A percentile compares a stretch with the other conserved stretches of the same genome.
Evolutionary conservation across 2,888 invertebrate species (phyloP).

Genomic region (Spilosoma lubricipeda): DNA sequence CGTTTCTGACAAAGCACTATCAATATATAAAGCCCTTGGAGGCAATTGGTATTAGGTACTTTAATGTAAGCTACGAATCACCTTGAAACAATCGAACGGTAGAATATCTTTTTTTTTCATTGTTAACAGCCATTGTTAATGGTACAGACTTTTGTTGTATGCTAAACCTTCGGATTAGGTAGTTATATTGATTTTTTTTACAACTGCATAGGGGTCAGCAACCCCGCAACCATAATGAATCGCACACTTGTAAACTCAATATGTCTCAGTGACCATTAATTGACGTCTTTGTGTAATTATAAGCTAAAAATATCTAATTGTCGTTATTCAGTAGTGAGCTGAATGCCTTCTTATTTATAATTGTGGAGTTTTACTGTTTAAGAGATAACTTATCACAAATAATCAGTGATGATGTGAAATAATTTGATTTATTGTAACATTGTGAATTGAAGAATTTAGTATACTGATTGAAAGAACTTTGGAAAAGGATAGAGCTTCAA

Average conservation of each 20-base stretch:
- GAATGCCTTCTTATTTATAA: neutral
- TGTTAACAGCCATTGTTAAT: constrained; percentile 64
- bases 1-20: neutral
- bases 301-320: constrained; percentile 27
- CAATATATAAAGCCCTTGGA: neutral
- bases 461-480: too few relatives aligned
- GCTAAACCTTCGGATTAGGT: constrained; percentile 54
- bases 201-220: constrained; percentile 57
- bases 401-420: neutral
- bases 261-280: constrained; percentile 37
- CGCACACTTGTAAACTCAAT: constrained; percentile 41
- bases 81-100: constrained; percentile 62
- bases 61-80: neutral
- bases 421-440: neutral
- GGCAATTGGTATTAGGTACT: neutral
- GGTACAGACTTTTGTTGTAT: constrained; percentile 58
- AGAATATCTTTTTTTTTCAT: constrained; percentile 59
- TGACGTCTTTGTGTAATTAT: constrained; percentile 41
- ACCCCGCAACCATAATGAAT: constrained; percentile 38
- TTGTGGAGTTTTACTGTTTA: neutral
- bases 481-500: too few relatives aligned
- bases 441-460: neutral
- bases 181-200: constrained; percentile 54
- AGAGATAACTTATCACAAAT: neutral
- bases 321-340: constrained; percentile 35